Percentiles rank a stretch among this genome's conserved stretches.
Evolutionary conservation across 1,140 invertebrate species (phyloP).

Genomic region (Bombus affinis): DNA sequence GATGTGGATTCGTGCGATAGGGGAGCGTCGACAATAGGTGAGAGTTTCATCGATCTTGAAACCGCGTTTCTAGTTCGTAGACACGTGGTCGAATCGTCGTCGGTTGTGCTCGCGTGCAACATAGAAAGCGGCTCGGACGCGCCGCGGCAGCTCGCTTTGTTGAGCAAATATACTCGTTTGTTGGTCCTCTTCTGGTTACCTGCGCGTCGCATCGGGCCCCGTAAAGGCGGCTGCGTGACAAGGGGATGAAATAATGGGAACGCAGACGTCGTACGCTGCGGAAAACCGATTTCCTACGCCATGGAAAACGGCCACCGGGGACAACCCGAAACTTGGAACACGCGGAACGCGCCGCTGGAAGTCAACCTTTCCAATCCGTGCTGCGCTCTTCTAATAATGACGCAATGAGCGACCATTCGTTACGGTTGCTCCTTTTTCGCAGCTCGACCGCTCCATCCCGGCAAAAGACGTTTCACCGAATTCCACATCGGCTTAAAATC

Average conservation of each 20-base stretch:
- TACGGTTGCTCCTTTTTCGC: background rate
- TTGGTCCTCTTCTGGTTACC: slow-evolving; percentile 64
- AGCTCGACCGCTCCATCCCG: too few species aligned
- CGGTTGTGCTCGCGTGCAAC: background rate
- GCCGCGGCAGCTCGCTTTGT: slow-evolving; percentile 50
- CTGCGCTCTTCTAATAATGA: slow-evolving; percentile 45
- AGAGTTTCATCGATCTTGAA: background rate
- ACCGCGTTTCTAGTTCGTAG: background rate
- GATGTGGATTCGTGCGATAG: background rate
- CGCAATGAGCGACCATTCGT: slow-evolving; percentile 58
- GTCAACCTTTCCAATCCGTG: slow-evolving; percentile 1
- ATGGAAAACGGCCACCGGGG: slow-evolving; percentile 15
- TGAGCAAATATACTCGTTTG: slow-evolving; percentile 72
- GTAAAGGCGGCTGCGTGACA: slow-evolving; percentile 26
- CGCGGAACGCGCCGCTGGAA: slow-evolving; percentile 21
- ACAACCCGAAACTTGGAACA: background rate
- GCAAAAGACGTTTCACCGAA: background rate
- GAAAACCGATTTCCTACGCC: slow-evolving; percentile 43
- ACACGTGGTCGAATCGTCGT: slow-evolving; percentile 25
- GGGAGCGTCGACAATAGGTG: background rate
- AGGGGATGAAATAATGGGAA: slow-evolving; percentile 48
- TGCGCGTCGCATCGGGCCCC: background rate
- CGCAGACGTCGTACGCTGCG: background rate
- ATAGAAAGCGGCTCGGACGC: background rate
- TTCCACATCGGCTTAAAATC: too few species aligned